Evolutionary conservation across 2,797 vertebrate genomes (phyloP), one percentile per base, ranked within the genome.

Genomic region (Amphiprion clarkii): DNA sequence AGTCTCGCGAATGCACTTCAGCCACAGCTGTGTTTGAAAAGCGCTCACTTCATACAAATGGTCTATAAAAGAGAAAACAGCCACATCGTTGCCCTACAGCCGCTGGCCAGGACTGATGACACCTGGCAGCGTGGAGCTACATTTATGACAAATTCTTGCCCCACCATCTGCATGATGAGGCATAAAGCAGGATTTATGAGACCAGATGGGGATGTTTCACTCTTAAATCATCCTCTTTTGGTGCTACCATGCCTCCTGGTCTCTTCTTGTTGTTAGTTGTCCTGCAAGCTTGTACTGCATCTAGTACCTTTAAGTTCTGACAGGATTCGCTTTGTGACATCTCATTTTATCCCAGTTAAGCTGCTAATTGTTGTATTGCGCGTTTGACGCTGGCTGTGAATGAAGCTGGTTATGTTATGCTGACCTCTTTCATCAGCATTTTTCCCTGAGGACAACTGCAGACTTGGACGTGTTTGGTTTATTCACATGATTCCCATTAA

Each of bases 171-270:
- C 76, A 81, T 61, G 79, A 79, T 71, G 69, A 81, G 81, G 65
- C 73, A 84, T 84, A 83, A 90, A 85, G 66, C 21, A 53, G 84
- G 76, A 89, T 91, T 90, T 85, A 89, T 75, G 78, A 53, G 75
- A 76, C 39, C 76, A 85, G 83, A 80, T 86, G 87, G 84, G 77
- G 63, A 49, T 71, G 71, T 76, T 84, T 67, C 72, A 67, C 70
- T 76, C 76, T 67, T 88, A 87, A 85, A 85, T 89, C 86, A 85
- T 73, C 67, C 58, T 55, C 60, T 78, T 76, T 70, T 71, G 61
- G 44, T 64, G 68, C 62, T 60, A 53, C 70, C 40, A 1, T 65
- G 54, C 63, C 63, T 7, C 29, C 61, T 63, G 59, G 59, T 44
- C 39, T 67, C 71, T 60, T 55, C 49, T 64, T n/a, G 17, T 33